Conservation (phyloP, 2,113 vertebrate genomes). For the Catharus minimus region DNA sequence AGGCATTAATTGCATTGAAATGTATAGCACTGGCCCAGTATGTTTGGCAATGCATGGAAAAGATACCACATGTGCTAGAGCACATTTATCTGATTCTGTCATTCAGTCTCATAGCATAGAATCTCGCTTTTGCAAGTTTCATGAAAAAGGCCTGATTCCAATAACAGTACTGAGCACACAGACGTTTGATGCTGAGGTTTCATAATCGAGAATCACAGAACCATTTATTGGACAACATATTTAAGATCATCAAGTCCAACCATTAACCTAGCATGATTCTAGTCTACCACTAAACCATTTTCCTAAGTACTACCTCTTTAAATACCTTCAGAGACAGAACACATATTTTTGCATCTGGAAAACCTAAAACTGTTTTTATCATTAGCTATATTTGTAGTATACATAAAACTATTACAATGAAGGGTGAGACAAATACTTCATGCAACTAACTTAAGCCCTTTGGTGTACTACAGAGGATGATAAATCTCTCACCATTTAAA, state of each 20-base stretch:
- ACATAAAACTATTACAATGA: neutral
- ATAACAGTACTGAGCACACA: neutral
- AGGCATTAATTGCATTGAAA: neutral
- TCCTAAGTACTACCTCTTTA: neutral
- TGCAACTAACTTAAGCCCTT: neutral
- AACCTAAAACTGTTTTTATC: neutral
- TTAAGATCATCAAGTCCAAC: neutral
- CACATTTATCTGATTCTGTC: neutral
- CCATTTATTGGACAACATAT: neutral
- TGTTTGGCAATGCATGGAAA: neutral
- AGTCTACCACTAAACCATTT: neutral
- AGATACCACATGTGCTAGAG: neutral
- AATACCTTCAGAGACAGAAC: neutral
- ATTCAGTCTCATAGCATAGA: neutral
- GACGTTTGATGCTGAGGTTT: neutral
- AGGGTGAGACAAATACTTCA: neutral
- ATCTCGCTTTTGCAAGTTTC: neutral
- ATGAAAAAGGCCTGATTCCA: neutral
- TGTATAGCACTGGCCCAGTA: neutral
- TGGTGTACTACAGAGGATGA: neutral
- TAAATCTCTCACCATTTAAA: neutral
- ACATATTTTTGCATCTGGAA: neutral
- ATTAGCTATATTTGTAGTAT: neutral
- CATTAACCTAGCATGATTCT: neutral
- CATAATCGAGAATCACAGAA: neutral